Percentiles rank a stretch among this genome's conserved stretches.
Conservation (phyloP, 2,113 vertebrate genomes). For the Dolichotis patagonum region DNA sequence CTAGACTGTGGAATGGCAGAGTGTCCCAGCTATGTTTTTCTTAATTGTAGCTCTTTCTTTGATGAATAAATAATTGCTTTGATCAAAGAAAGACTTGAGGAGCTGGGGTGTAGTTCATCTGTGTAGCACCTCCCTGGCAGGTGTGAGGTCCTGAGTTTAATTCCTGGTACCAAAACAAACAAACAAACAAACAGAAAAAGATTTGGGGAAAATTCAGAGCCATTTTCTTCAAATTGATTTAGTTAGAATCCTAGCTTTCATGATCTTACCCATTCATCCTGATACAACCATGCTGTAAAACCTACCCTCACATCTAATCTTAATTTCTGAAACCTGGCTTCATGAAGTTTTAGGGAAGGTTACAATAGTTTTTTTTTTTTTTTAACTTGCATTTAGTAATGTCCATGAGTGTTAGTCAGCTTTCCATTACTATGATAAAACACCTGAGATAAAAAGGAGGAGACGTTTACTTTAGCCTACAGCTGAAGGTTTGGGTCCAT, state of each 20-base stretch:
- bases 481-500: not conserved
- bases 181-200: no score
- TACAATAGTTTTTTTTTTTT: not conserved
- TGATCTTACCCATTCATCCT: not conserved
- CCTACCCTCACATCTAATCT: not conserved
- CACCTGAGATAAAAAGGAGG: not conserved
- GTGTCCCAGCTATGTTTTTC: not conserved
- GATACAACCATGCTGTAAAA: not conserved
- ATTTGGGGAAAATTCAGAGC: not conserved
- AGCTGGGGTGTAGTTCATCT: no score
- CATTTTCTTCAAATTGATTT: not conserved
- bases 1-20: not conserved
- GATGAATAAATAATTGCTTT: not conserved
- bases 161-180: no score
- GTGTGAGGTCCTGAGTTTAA: no score
- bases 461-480: not conserved
- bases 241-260: not conserved
- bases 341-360: not conserved
- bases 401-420: not conserved
- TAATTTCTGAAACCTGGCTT: not conserved
- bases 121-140: no score
- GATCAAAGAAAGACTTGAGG: not conserved
- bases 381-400: not conserved
- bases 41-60: not conserved
- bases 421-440: not conserved